phyloP scores from a whole-genome alignment of 2,797 vertebrate genomes.

The Momotus momota region DNA sequence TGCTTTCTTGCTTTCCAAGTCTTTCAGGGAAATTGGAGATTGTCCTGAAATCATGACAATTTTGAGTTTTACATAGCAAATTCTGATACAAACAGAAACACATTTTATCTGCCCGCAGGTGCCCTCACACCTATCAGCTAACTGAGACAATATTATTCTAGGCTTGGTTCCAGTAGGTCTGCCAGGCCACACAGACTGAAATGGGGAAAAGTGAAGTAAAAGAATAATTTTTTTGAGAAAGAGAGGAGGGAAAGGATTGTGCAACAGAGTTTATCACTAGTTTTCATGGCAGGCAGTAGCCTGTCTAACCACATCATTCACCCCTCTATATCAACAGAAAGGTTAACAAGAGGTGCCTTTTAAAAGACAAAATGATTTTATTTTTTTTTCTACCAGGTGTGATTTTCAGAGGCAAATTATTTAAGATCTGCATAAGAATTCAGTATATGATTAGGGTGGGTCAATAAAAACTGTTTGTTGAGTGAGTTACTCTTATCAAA shows the following conservation, averaged over 20 bases:
- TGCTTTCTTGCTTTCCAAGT: background rate
- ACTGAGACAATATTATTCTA: slow-evolving; percentile 56
- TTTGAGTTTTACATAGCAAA: background rate
- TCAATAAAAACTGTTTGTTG: background rate
- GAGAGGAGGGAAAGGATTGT: background rate
- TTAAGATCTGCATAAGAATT: background rate
- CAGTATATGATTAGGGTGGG: background rate
- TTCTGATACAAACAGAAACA: slow-evolving; percentile 16
- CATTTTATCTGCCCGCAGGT: slow-evolving; percentile 55
- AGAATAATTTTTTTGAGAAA: slow-evolving; percentile 26
- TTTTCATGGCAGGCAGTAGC: background rate
- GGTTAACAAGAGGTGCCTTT: background rate
- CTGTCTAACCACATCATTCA: background rate
- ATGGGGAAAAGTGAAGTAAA: slow-evolving; percentile 44
- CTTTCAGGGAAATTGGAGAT: background rate
- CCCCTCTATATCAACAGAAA: background rate
- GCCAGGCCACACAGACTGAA: slow-evolving; percentile 59
- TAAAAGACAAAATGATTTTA: background rate
- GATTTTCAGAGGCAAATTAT: background rate
- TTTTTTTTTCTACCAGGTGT: background rate
- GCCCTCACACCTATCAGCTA: slow-evolving; percentile 58
- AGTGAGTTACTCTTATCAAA: background rate
- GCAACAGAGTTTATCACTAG: background rate
- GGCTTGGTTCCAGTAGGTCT: slow-evolving; percentile 45
- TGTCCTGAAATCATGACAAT: slow-evolving; percentile 21